Evolutionary conservation across 2,797 vertebrate genomes (phyloP).

Genomic region (Gobionotothen gibberifrons): DNA sequence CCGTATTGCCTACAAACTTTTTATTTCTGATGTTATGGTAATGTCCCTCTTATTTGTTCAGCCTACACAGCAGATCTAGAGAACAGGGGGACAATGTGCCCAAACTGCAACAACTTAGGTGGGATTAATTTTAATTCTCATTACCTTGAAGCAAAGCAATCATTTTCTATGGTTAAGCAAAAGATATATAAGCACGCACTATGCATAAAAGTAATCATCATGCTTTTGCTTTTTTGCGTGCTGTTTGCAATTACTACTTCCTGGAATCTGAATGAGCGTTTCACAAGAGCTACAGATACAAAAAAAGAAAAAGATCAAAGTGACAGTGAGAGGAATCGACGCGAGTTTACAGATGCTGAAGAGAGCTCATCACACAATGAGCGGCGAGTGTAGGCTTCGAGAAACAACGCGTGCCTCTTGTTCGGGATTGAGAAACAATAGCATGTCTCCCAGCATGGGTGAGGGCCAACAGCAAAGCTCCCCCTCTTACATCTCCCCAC

Average conservation of each 20-base stretch:
- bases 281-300: constrained; percentile 39
- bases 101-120: constrained; percentile 76
- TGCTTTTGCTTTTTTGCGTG: constrained; percentile 51
- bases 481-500: background rate
- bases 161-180: constrained; percentile 55
- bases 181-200: constrained; percentile 54
- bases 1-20: constrained; percentile 54
- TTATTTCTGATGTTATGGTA: constrained; percentile 64
- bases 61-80: constrained; percentile 56
- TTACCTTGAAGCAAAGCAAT: constrained; percentile 81
- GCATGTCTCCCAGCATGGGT: constrained; percentile 72
- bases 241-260: constrained; percentile 75
- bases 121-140: constrained; percentile 75
- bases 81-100: constrained; percentile 45
- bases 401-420: constrained; percentile 69
- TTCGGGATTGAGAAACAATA: constrained; percentile 73
- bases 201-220: constrained; percentile 80
- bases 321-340: constrained; percentile 37
- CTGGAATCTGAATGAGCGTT: constrained; percentile 65
- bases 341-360: constrained; percentile 66
- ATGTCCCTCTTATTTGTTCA: constrained; percentile 47
- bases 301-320: constrained; percentile 72
- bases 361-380: constrained; percentile 71
- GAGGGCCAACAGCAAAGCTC: constrained; percentile 77
- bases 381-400: constrained; percentile 62